Evolutionary conservation across 2,888 invertebrate species (phyloP).

Genomic region (Dermolepida albohirtum): DNA sequence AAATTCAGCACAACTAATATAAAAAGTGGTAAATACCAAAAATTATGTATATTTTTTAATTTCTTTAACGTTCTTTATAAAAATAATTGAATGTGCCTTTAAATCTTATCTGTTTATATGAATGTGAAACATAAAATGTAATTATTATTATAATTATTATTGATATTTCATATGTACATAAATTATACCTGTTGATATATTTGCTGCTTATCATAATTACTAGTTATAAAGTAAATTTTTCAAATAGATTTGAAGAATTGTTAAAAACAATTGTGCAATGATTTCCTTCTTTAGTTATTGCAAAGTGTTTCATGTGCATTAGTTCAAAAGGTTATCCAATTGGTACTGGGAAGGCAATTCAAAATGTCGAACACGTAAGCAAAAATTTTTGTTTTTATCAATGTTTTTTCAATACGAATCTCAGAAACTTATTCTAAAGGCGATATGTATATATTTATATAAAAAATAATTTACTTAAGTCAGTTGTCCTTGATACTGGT

Average conservation of each 20-base stretch:
- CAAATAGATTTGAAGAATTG: conserved; percentile 20
- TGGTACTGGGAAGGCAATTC: too few species aligned
- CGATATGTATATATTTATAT: too few species aligned
- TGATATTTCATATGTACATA: conserved; percentile 8
- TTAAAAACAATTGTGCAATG: conserved; percentile 14
- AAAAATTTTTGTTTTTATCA: too few species aligned
- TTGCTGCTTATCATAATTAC: not conserved
- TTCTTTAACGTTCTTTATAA: not conserved
- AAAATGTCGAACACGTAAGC: too few species aligned
- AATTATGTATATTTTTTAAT: not conserved
- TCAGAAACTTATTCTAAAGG: too few species aligned
- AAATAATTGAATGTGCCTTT: too few species aligned
- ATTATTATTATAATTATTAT: conserved; percentile 4
- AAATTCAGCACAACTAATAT: too few species aligned
- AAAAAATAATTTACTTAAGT: too few species aligned
- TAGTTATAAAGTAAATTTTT: conserved; percentile 4
- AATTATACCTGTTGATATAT: not conserved
- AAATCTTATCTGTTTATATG: not conserved
- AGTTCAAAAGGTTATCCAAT: too few species aligned
- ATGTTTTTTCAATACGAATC: too few species aligned
- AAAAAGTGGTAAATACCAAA: not conserved
- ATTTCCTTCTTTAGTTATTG: not conserved
- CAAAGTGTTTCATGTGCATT: too few species aligned
- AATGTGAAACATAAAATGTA: not conserved
- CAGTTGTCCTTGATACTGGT: too few species aligned